Percentiles rank a stretch among this genome's conserved stretches.
Evolutionary conservation across 2,113 vertebrate species (phyloP).

Genomic region (Casuarius casuarius): DNA sequence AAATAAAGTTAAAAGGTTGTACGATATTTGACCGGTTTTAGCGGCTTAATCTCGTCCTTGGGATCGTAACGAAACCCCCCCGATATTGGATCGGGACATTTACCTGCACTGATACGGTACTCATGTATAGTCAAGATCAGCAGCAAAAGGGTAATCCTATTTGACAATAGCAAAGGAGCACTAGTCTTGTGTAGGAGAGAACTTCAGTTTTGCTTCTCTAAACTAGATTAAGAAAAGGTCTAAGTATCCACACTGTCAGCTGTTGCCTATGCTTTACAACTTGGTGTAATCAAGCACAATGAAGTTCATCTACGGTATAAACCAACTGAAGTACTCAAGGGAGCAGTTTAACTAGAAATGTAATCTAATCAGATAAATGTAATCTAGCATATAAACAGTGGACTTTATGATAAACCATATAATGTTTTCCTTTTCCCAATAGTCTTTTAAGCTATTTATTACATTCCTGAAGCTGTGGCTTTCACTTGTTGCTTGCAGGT

Average conservation of each 20-base stretch:
- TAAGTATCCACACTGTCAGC: not conserved
- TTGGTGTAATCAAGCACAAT: not conserved
- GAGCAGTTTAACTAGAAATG: not conserved
- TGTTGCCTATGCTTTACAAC: not conserved
- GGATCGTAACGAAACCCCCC: too few species aligned
- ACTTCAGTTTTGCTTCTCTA: not conserved
- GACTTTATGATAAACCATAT: not conserved
- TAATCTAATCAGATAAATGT: not conserved
- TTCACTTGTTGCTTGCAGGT: not conserved
- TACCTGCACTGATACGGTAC: not conserved
- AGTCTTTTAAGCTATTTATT: not conserved
- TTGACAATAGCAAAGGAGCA: not conserved
- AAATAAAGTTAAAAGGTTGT: too few species aligned
- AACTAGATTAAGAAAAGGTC: not conserved
- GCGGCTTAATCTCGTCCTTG: too few species aligned
- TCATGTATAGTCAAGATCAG: not conserved
- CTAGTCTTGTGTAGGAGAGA: not conserved
- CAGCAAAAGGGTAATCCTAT: not conserved
- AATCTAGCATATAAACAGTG: not conserved
- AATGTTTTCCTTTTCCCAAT: not conserved
- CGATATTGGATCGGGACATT: too few species aligned
- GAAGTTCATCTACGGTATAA: not conserved
- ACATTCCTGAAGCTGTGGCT: not conserved
- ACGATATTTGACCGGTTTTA: too few species aligned
- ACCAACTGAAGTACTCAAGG: not conserved